phyloP scores from a whole-genome alignment of 1,140 invertebrate genomes.

The Heliconius eleuchia region DNA sequence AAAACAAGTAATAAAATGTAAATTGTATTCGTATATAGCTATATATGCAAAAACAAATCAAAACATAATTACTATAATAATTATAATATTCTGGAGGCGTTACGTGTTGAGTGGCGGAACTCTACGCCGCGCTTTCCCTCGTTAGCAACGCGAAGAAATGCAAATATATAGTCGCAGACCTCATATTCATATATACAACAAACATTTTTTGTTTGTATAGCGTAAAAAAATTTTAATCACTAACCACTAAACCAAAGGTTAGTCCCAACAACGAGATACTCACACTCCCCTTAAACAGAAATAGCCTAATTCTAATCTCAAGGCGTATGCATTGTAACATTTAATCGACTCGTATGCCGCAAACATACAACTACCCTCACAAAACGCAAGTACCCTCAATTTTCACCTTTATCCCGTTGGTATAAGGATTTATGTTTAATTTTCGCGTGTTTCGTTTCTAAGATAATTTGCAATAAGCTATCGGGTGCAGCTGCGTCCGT shows the following conservation, averaged over 20 bases:
- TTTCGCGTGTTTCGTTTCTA: constrained; percentile 46
- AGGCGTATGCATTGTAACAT: constrained; percentile 55
- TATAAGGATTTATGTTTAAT: constrained; percentile 33
- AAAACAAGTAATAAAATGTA: too few relatives aligned
- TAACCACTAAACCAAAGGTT: background rate
- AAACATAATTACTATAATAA: too few relatives aligned
- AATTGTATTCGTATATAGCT: too few relatives aligned
- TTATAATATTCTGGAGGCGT: too few relatives aligned
- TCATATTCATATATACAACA: too few relatives aligned
- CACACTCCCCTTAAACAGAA: constrained; percentile 21
- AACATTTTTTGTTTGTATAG: too few relatives aligned
- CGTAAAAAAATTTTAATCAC: too few relatives aligned
- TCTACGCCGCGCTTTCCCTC: too few relatives aligned
- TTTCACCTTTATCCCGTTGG: constrained; percentile 40
- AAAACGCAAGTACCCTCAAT: constrained; percentile 33
- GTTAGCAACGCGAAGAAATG: too few relatives aligned
- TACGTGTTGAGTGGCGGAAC: too few relatives aligned
- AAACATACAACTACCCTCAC: constrained; percentile 34
- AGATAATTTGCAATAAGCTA: constrained; percentile 73
- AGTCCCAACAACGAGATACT: background rate
- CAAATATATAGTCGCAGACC: too few relatives aligned
- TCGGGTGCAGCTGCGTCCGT: constrained; percentile 71
- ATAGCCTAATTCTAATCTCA: constrained; percentile 48
- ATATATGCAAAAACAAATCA: too few relatives aligned
- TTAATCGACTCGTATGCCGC: constrained; percentile 52